Conservation (phyloP, 2,888 invertebrate genomes). For the Magallana nippona region DNA sequence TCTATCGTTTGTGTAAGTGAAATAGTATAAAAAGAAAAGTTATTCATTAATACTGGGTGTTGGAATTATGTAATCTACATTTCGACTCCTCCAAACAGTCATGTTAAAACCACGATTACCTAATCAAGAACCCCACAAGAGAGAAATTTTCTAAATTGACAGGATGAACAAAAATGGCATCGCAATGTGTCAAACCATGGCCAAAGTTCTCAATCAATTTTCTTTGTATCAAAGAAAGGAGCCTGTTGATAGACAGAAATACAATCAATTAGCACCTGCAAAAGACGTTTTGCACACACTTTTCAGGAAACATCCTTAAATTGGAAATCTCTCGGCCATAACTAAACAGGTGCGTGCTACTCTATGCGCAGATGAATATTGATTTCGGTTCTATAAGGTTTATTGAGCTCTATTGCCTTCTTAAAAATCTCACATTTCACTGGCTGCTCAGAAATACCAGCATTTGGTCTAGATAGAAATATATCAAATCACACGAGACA, state of each 20-base stretch:
- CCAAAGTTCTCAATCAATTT: neutral
- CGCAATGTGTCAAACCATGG: slow-evolving; percentile 2
- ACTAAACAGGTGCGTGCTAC: slow-evolving; percentile 32
- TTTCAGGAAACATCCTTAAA: slow-evolving; percentile 30
- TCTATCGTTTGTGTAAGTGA: too few relatives aligned
- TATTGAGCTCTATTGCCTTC: too few relatives aligned
- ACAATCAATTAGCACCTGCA: slow-evolving; percentile 1
- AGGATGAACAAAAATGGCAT: neutral
- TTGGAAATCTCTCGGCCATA: slow-evolving; percentile 46
- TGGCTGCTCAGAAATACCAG: too few relatives aligned
- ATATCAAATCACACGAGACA: too few relatives aligned
- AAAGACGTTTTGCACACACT: neutral
- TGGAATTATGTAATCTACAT: too few relatives aligned
- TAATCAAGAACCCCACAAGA: neutral
- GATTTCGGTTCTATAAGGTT: neutral
- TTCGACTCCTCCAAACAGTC: too few relatives aligned
- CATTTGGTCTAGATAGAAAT: too few relatives aligned
- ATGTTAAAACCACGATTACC: too few relatives aligned
- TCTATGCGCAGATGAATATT: slow-evolving; percentile 3
- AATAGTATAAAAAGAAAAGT: too few relatives aligned
- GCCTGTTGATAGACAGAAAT: slow-evolving; percentile 24
- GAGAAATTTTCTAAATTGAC: neutral
- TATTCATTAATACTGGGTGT: too few relatives aligned
- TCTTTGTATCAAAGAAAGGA: neutral
- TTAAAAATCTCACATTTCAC: too few relatives aligned